A percentile compares a stretch with the other conserved stretches of the same genome.
Conservation (phyloP, 2,888 invertebrate species). For the Metopia argyrocephala region DNA sequence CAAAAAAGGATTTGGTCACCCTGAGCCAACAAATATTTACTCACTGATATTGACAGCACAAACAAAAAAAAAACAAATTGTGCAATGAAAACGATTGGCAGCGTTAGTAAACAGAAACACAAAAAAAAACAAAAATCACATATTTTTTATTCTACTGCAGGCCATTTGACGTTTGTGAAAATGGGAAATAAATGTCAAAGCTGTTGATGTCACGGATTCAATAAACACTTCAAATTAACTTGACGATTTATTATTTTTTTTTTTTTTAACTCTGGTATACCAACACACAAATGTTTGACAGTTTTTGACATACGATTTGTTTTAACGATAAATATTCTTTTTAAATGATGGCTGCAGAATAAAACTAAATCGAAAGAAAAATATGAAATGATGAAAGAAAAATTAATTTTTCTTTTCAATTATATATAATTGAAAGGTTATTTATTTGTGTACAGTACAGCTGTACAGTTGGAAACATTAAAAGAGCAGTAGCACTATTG, state of each 20-base stretch:
- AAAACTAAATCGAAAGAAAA: not conserved
- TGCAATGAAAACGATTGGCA: not conserved
- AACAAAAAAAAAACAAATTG: not conserved
- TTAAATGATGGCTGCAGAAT: not conserved
- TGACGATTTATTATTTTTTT: constrained; percentile 75
- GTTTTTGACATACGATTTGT: constrained; percentile 64
- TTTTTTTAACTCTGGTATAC: constrained; percentile 58
- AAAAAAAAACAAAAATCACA: constrained; percentile 14
- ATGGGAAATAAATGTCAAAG: constrained; percentile 67
- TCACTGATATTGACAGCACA: constrained; percentile 51
- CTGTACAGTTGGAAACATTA: no score
- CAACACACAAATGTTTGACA: constrained; percentile 64
- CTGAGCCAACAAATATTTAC: constrained; percentile 39
- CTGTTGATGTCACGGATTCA: constrained; percentile 77
- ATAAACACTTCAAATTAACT: constrained; percentile 78
- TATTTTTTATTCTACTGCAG: not conserved
- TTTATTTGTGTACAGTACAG: no score
- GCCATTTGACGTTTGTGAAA: constrained; percentile 63
- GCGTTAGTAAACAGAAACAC: not conserved
- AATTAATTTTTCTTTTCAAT: no score
- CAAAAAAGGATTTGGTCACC: not conserved
- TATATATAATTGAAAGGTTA: no score
- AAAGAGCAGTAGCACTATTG: no score
- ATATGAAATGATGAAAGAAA: no score
- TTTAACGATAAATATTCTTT: constrained; percentile 21